A percentile compares a stretch with the other conserved stretches of the same genome.
phyloP scores from a whole-genome alignment of 2,888 invertebrate species.

The Drosophila sordidapex region DNA sequence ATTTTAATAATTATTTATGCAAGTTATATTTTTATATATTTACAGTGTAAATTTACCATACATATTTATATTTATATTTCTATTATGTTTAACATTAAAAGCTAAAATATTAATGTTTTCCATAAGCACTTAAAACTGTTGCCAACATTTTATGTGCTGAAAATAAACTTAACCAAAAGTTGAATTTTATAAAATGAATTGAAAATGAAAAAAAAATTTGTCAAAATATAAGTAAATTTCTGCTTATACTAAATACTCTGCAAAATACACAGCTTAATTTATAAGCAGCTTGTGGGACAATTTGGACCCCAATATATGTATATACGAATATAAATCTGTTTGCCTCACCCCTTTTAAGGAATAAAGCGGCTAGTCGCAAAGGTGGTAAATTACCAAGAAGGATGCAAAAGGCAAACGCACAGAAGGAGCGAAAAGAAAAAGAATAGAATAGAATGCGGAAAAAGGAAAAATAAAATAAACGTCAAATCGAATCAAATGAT shows the following conservation, averaged over 20 bases:
- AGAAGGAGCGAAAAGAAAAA: slow-evolving; percentile 7
- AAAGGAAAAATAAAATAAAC: slow-evolving; percentile 80
- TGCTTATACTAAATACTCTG: not conserved
- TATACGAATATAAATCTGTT: not conserved
- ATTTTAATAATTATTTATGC: not conserved
- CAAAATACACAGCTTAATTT: not conserved
- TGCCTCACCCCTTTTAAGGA: slow-evolving; percentile 25
- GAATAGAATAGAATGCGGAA: not conserved
- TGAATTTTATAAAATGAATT: not conserved
- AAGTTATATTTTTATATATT: not conserved
- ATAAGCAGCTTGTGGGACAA: slow-evolving; percentile 1
- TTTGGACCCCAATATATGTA: not conserved
- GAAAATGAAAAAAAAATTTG: not conserved
- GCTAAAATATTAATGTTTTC: not conserved
- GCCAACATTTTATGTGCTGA: not conserved
- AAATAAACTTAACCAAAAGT: not conserved
- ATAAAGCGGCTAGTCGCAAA: slow-evolving; percentile 26
- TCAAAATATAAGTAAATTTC: not conserved
- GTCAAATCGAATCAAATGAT: slow-evolving; percentile 85
- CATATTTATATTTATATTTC: not conserved
- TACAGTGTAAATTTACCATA: not conserved
- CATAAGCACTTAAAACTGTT: not conserved
- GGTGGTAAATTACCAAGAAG: slow-evolving; percentile 55
- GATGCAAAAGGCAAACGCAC: slow-evolving; percentile 28
- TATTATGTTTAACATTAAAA: not conserved